Base-by-base conservation (phyloP, 2,113 vertebrate species). In the Polyodon spathula region DNA sequence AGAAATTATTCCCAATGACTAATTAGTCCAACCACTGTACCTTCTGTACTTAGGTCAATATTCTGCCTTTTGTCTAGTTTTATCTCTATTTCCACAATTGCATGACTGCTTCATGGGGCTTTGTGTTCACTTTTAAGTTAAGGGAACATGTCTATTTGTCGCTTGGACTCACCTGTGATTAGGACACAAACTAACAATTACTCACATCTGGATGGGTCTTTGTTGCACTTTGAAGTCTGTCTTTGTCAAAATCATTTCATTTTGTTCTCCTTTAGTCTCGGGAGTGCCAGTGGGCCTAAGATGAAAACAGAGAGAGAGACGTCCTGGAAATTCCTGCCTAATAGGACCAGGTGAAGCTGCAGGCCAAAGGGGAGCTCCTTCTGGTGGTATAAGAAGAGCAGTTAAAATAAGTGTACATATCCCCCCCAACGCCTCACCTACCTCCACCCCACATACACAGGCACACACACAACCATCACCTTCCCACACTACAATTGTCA, bases 221-320 rank as follows among this genome's bases (percentile, higher is more conserved):
- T 71, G 63, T 70, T 71, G 65, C 1, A 57, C 80, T 82, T 82
- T 82, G 80, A 82, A 77, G 80, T 79, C 65, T 68, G 61, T 73
- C 71, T 50, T 14, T 6, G 14, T 11, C 12, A 50, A 50, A 78
- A 69, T 78, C 59, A 62, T 73, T 70, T 71, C 59, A 76, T 72
- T 77, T 65, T 73, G 60, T 70, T 8, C 50, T 43, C 66, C 64
- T 27, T 69, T 6, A 69, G 63, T 67, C 66, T 77, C 70, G 70
- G 62, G 75, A 76, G 75, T 43, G 65, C 63, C 71, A 67, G 52
- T 66, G 62, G 65, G 70, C 51, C 71, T 73, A 65, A 58, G 73
- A 62, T 64, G 67, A 74, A 70, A 12, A 68, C 11, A 55, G 4
- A 63, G 66, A 63, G 66, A 27, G 27, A 27, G 27, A 27, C 12